A percentile compares a stretch with the other conserved stretches of the same genome.
phyloP scores from a whole-genome alignment of 2,113 vertebrate species.

The Gymnarchus niloticus region DNA sequence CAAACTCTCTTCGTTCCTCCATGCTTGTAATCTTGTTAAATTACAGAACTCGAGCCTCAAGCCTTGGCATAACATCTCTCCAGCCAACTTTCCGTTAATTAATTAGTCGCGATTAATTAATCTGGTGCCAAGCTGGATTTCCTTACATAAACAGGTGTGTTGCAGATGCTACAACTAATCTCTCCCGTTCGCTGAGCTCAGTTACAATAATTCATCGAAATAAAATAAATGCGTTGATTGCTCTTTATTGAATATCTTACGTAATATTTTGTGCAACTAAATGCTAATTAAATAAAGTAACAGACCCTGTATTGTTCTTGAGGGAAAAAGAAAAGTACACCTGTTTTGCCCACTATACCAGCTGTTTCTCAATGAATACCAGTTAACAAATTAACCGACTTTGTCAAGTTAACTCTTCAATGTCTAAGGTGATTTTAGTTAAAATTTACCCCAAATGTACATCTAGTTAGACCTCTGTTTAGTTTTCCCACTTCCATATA shows the following conservation, averaged over 20 bases:
- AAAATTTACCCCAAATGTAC: background rate
- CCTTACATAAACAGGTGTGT: background rate
- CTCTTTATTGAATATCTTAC: background rate
- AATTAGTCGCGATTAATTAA: background rate
- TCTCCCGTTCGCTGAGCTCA: background rate
- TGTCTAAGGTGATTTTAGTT: too few relatives aligned
- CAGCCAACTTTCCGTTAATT: background rate
- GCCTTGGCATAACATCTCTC: background rate
- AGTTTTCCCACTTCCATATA: background rate
- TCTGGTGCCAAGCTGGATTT: background rate
- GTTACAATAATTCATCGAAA: background rate
- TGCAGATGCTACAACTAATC: background rate
- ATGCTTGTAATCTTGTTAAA: slow-evolving; percentile 6
- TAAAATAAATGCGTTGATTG: background rate
- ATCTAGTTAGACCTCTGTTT: background rate
- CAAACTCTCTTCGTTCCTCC: background rate
- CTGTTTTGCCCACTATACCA: background rate
- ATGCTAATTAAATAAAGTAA: background rate
- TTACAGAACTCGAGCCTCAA: background rate
- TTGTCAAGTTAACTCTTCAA: too few relatives aligned
- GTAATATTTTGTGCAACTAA: background rate
- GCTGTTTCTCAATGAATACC: too few relatives aligned
- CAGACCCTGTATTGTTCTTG: background rate
- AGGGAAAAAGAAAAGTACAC: background rate
- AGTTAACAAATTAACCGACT: background rate